Base-by-base conservation (phyloP, 2,888 invertebrate genomes). In the Syritta pipiens region DNA sequence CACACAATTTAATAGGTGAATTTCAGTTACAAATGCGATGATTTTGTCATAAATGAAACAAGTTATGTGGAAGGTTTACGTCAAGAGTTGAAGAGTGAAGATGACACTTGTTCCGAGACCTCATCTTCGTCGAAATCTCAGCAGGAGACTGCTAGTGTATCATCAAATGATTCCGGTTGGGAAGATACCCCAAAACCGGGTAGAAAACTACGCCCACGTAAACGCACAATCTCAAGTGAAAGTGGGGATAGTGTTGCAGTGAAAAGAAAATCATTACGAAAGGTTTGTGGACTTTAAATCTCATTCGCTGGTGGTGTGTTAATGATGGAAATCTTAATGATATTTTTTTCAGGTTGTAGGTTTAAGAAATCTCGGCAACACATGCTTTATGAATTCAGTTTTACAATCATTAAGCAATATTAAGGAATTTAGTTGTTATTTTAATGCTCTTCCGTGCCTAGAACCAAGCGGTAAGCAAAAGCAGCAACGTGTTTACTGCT, bases 321-420 rank as follows among this genome's bases (percentile, higher is more conserved):
- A 12, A 32, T 60, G 59, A 14, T 37, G n/a, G n/a, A n/a, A n/a
- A n/a, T n/a, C n/a, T n/a, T n/a, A n/a, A n/a, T n/a, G n/a, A n/a
- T 19, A 4, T 7, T 10, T 51, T 32, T 10, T 19, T 48, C 12
- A 91, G 85, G 83, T 93, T 69, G 93, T 93, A 83, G 95, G 95
- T 30, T 90, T 95, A 85, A 91, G 94, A 85, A 95, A 95, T 90
- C 90, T 95, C 86, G 95, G 95, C 82, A 95, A 95, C 86, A 95
- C 95, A 53, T 95, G 95, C 88, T 95, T 95, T 86, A 95, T 95
- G 95, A 95, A 95, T 89, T 94, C 94, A 14, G 95, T 95, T 71
- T 89, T 95, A 72, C 95, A 95, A 87, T 94, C 94, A 83, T 90
- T 95, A 89, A 95, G 95, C 86, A 95, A 95, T 88, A 95, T 95